These are phyloP conservation scores for Unio delphinus DNA, from an alignment of 2,888 invertebrate genomes.

Conservation along the genomic window DNA sequence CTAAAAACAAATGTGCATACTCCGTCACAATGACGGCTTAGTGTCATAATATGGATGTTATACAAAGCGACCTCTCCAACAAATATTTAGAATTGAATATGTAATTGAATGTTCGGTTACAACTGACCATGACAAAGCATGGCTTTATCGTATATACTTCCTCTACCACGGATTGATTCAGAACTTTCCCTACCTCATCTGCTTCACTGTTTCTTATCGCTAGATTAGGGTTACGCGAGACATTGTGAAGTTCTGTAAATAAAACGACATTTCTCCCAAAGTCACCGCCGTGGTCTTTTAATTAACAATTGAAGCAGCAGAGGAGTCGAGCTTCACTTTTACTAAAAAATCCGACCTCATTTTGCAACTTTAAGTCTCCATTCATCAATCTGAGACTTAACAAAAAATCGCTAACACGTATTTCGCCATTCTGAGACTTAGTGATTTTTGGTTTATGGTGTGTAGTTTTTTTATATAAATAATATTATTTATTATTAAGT, in stretches of 20 bases:
- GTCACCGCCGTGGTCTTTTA: slow-evolving; percentile 9
- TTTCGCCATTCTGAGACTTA: too few relatives aligned
- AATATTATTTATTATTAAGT: too few relatives aligned
- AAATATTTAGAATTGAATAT: slow-evolving; percentile 28
- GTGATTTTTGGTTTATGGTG: too few relatives aligned
- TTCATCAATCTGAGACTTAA: too few relatives aligned
- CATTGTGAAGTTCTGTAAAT: slow-evolving; percentile 35
- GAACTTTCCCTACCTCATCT: slow-evolving; percentile 41
- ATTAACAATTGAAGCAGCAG: too few relatives aligned
- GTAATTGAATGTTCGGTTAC: slow-evolving; percentile 20
- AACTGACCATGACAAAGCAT: slow-evolving; percentile 48
- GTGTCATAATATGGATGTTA: neutral
- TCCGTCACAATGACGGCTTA: slow-evolving; percentile 54
- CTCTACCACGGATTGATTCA: slow-evolving; percentile 44
- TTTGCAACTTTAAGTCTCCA: too few relatives aligned
- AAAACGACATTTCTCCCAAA: slow-evolving; percentile 26
- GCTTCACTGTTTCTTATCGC: slow-evolving; percentile 38
- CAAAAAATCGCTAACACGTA: too few relatives aligned
- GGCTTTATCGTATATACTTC: slow-evolving; percentile 43
- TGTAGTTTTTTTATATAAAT: too few relatives aligned
- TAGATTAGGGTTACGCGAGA: slow-evolving; percentile 28
- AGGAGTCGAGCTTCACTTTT: too few relatives aligned
- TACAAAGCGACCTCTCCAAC: slow-evolving; percentile 24
- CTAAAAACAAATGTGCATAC: slow-evolving; percentile 64
- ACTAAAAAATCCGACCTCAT: too few relatives aligned